Evolutionary conservation across 1,140 invertebrate species (phyloP).

Genomic region (Bombus balteatus): DNA sequence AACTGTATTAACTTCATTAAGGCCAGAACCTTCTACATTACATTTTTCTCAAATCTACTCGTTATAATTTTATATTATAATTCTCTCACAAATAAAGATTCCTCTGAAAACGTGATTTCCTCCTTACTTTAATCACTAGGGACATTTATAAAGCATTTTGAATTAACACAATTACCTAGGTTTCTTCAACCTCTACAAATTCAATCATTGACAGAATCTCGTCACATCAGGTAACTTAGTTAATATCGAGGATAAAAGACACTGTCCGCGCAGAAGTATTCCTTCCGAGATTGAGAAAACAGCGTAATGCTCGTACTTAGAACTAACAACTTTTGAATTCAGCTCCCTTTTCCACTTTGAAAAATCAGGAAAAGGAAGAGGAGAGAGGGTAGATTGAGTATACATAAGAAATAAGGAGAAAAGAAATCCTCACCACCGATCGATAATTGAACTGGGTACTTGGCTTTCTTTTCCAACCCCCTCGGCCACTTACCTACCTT

Average conservation of each 20-base stretch:
- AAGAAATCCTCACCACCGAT: slow-evolving; percentile 51
- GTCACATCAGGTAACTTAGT: too few species aligned
- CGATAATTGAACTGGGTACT: slow-evolving; percentile 77
- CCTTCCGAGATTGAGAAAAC: neutral
- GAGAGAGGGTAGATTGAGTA: neutral
- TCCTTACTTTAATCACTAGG: neutral
- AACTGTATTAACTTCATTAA: neutral
- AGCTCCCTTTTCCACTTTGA: neutral
- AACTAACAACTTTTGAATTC: neutral
- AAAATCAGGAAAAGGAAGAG: slow-evolving; percentile 13
- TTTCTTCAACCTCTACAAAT: neutral
- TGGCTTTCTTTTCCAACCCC: slow-evolving; percentile 26
- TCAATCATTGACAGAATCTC: neutral
- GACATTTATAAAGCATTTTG: neutral
- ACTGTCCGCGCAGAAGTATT: neutral
- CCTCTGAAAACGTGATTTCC: neutral
- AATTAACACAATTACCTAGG: neutral
- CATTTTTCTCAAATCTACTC: neutral
- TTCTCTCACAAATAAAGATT: neutral
- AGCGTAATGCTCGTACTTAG: neutral
- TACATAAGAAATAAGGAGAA: slow-evolving; percentile 47
- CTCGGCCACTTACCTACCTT: slow-evolving; percentile 2
- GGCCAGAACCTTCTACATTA: neutral
- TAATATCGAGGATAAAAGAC: neutral
- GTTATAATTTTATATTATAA: neutral